Conservation (phyloP, 2,797 vertebrate species). For the Orestias chungarensis region DNA sequence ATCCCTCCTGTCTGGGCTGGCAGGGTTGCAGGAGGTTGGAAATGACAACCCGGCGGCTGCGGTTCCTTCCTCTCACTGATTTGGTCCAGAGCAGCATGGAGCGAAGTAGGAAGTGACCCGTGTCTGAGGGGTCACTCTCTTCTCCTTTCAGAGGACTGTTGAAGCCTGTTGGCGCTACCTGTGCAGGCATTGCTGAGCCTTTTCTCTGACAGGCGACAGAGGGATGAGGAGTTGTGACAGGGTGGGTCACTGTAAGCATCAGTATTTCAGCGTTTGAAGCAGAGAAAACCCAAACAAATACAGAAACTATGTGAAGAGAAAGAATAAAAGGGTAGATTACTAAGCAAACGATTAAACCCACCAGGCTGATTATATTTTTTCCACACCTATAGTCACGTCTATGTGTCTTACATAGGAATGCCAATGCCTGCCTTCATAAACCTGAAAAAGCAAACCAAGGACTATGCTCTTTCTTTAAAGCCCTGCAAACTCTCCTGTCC, state of each 20-base stretch:
- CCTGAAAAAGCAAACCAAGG: background rate
- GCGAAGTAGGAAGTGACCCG: conserved; percentile 74
- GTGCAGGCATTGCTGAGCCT: conserved; percentile 34
- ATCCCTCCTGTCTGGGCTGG: conserved; percentile 53
- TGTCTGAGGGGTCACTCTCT: conserved; percentile 75
- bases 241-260: conserved; percentile 38
- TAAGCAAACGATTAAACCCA: background rate
- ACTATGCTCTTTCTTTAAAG: conserved; percentile 33
- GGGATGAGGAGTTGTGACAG: conserved; percentile 40
- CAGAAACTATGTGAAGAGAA: background rate
- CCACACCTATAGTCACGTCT: background rate
- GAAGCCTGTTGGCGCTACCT: conserved; percentile 68
- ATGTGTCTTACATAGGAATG: background rate
- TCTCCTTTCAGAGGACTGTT: conserved; percentile 71
- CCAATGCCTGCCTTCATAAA: background rate
- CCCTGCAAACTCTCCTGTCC: background rate
- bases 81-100: conserved; percentile 39
- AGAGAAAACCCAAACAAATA: background rate
- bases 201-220: conserved; percentile 63
- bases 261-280: background rate
- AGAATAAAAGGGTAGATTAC: background rate
- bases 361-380: no score
- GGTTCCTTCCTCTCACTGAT: conserved; percentile 52
- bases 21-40: conserved; percentile 62
- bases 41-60: conserved; percentile 75